These are phyloP conservation scores for Thecocarcelia acutangulata DNA, from an alignment of 2,888 invertebrate species.

Conservation along the genomic window DNA sequence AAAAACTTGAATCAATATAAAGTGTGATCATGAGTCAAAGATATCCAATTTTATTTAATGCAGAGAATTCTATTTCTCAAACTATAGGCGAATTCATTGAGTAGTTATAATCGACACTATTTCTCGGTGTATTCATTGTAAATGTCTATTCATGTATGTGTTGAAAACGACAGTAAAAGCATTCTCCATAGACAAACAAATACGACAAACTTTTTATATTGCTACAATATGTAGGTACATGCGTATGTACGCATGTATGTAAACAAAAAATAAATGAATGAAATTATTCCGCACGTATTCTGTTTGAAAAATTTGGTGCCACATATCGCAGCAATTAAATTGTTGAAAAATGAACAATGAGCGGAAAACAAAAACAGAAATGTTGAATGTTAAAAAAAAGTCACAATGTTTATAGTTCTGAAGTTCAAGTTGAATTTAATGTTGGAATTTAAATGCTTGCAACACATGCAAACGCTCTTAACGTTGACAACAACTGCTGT, in stretches of 20 bases:
- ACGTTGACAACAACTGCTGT: constrained; percentile 10
- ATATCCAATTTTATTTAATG: too few relatives aligned
- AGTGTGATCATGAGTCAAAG: too few relatives aligned
- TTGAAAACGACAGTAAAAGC: too few relatives aligned
- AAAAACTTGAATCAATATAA: too few relatives aligned
- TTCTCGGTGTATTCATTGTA: too few relatives aligned
- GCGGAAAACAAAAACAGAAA: constrained; percentile 28
- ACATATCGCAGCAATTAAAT: constrained; percentile 49
- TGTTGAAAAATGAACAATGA: constrained; percentile 36
- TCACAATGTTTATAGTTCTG: constrained; percentile 53
- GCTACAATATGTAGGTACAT: neutral
- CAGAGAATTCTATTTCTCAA: too few relatives aligned
- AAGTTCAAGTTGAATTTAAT: constrained; percentile 66
- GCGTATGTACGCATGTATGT: neutral
- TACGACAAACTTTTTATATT: too few relatives aligned
- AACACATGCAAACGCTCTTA: constrained; percentile 45
- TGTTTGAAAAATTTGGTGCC: constrained; percentile 41
- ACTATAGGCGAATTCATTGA: too few relatives aligned
- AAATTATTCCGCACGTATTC: constrained; percentile 3
- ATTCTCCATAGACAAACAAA: too few relatives aligned
- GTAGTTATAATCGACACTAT: too few relatives aligned
- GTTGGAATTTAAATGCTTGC: constrained; percentile 41
- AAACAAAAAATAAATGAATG: neutral
- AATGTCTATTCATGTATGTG: too few relatives aligned
- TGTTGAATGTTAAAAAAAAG: constrained; percentile 42